A percentile compares a stretch with the other conserved stretches of the same genome.
Evolutionary conservation across 2,797 vertebrate genomes (phyloP).

Genomic region (Numenius phaeopus): DNA sequence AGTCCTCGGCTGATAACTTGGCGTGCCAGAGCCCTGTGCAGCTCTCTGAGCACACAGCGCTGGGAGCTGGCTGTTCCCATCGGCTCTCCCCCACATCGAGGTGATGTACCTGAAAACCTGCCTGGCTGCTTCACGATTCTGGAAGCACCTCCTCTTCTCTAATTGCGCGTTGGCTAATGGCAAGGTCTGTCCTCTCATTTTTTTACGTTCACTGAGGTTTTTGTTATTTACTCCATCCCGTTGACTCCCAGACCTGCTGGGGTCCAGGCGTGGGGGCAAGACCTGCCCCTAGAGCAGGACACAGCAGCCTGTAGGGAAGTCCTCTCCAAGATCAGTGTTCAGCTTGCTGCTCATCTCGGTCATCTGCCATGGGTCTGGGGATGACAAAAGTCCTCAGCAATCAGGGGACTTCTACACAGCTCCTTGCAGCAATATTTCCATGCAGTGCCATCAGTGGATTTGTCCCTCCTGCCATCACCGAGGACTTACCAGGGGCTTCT

Average conservation of each 20-base stretch:
- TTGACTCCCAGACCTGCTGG: background rate
- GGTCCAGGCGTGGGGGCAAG: background rate
- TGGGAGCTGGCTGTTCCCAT: background rate
- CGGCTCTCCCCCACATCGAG: rapidly evolving
- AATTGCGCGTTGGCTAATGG: rapidly evolving
- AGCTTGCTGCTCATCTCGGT: background rate
- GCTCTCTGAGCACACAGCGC: rapidly evolving
- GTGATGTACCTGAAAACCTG: background rate
- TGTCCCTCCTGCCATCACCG: background rate
- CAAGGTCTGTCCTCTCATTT: background rate
- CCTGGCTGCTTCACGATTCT: background rate
- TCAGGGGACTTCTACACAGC: rapidly evolving
- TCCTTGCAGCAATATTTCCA: background rate
- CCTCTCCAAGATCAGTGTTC: rapidly evolving
- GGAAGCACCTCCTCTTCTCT: background rate
- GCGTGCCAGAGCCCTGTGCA: background rate
- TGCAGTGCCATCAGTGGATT: background rate
- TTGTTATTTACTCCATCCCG: rapidly evolving
- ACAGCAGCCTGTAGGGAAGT: background rate
- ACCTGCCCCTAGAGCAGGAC: rapidly evolving
- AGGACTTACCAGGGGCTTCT: background rate
- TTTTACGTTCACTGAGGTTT: background rate
- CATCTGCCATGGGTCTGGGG: background rate
- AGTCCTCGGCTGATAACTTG: rapidly evolving
- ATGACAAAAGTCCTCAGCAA: background rate